These are phyloP conservation scores for Istiophorus platypterus DNA, from an alignment of 2,113 vertebrate species.

Conservation along the genomic window DNA sequence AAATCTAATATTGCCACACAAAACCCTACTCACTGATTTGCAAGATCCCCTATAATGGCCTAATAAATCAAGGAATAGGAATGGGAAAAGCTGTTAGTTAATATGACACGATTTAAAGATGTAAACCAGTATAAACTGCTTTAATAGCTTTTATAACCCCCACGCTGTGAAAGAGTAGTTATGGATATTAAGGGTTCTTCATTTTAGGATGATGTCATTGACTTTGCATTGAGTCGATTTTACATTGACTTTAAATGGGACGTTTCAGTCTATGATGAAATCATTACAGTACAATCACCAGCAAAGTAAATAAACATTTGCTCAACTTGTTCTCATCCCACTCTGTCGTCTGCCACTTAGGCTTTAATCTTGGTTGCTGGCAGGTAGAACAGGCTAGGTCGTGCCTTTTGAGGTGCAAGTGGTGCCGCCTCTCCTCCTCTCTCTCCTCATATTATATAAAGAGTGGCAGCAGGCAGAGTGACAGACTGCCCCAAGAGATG, in stretches of 20 bases:
- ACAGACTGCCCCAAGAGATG: conserved; percentile 99
- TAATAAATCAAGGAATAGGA: not conserved
- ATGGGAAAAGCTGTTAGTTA: conserved; percentile 20
- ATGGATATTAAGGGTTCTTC: conserved; percentile 29
- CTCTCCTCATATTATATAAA: conserved; percentile 89
- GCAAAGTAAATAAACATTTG: conserved; percentile 65
- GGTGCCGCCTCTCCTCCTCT: conserved; percentile 67
- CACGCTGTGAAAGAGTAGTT: conserved; percentile 52
- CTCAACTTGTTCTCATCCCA: conserved; percentile 45
- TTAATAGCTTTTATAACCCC: conserved; percentile 32
- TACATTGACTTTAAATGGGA: conserved; percentile 29
- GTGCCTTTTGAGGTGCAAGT: conserved; percentile 78
- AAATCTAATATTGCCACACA: not conserved
- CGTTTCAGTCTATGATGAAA: conserved; percentile 34
- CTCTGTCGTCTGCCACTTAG: conserved; percentile 72
- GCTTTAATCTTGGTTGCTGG: conserved; percentile 80
- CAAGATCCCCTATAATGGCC: not conserved
- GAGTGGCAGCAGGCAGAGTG: conserved; percentile 97
- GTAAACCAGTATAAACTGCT: conserved; percentile 14
- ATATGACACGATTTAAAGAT: conserved; percentile 28
- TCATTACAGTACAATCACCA: conserved; percentile 39
- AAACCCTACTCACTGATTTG: not conserved
- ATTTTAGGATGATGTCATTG: conserved; percentile 33
- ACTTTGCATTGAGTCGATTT: conserved; percentile 48
- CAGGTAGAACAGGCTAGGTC: conserved; percentile 75